Percentiles rank a stretch among this genome's conserved stretches.
phyloP scores from a whole-genome alignment of 2,797 vertebrate genomes.

The Odontamblyopus rebecca region DNA sequence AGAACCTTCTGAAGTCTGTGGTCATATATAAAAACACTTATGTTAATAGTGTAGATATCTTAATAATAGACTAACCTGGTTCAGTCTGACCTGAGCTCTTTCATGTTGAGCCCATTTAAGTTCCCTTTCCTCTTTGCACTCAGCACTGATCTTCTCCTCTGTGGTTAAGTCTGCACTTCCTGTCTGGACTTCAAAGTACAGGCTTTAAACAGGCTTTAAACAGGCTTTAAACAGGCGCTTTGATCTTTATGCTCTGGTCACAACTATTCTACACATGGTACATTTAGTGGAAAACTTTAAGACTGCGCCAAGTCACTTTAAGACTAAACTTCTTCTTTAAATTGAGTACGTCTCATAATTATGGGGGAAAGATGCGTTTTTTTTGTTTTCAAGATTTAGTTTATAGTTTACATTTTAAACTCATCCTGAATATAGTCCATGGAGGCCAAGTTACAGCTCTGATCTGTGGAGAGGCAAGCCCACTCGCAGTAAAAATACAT shows the following conservation, averaged over 20 bases:
- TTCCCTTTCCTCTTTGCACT: not conserved
- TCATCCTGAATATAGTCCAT: too few relatives aligned
- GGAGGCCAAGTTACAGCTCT: too few relatives aligned
- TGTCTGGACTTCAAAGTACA: not conserved
- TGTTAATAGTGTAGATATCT: not conserved
- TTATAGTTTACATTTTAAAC: too few relatives aligned
- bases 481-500: too few relatives aligned
- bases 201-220: not conserved
- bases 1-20: not conserved
- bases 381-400: too few relatives aligned
- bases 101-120: constrained; percentile 6
- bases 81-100: not conserved
- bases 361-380: too few relatives aligned
- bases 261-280: not conserved
- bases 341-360: too few relatives aligned
- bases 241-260: not conserved
- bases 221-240: not conserved
- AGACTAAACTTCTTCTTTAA: too few relatives aligned
- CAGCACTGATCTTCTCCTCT: not conserved
- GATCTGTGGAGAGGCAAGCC: too few relatives aligned
- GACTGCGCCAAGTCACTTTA: not conserved
- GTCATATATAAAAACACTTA: not conserved
- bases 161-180: not conserved
- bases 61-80: not conserved
- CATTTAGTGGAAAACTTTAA: not conserved